These are phyloP conservation scores for Zaprionus nigranus DNA, from an alignment of 1,140 invertebrate species.

Conservation along the genomic window DNA sequence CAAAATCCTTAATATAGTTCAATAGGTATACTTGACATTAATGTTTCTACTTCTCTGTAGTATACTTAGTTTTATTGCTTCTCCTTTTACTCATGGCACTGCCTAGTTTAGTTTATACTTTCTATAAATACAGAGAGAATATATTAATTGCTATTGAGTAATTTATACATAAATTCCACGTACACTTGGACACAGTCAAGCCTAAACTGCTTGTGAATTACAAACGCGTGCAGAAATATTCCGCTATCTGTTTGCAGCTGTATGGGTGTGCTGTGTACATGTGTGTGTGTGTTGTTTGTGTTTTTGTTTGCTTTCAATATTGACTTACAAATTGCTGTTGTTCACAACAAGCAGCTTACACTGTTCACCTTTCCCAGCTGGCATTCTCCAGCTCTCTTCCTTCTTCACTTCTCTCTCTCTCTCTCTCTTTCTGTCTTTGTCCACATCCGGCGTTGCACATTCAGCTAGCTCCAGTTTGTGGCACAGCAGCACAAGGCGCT, in stretches of 20 bases:
- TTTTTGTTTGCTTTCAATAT: conserved; percentile 29
- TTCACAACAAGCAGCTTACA: conserved; percentile 23
- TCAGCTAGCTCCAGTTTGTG: conserved; percentile 15
- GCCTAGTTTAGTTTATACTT: not conserved
- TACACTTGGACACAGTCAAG: not conserved
- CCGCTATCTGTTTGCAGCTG: not conserved
- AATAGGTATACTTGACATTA: too few species aligned
- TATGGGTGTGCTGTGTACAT: not conserved
- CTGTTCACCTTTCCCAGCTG: conserved; percentile 30
- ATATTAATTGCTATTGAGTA: not conserved
- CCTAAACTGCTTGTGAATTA: not conserved
- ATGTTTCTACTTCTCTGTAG: too few species aligned
- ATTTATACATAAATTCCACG: not conserved
- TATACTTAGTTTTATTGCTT: too few species aligned
- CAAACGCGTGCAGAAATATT: not conserved
- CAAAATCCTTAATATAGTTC: too few species aligned
- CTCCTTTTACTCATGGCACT: too few species aligned
- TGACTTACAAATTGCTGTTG: conserved; percentile 12
- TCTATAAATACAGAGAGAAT: not conserved
- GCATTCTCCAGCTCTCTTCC: not conserved
- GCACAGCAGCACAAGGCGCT: conserved; percentile 24
- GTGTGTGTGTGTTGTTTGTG: not conserved
- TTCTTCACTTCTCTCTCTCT: not conserved
- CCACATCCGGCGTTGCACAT: conserved; percentile 48
- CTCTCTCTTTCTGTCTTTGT: conserved; percentile 10